These are phyloP conservation scores for Micromys minutus DNA, from an alignment of 2,113 vertebrate genomes.

Conservation along the genomic window DNA sequence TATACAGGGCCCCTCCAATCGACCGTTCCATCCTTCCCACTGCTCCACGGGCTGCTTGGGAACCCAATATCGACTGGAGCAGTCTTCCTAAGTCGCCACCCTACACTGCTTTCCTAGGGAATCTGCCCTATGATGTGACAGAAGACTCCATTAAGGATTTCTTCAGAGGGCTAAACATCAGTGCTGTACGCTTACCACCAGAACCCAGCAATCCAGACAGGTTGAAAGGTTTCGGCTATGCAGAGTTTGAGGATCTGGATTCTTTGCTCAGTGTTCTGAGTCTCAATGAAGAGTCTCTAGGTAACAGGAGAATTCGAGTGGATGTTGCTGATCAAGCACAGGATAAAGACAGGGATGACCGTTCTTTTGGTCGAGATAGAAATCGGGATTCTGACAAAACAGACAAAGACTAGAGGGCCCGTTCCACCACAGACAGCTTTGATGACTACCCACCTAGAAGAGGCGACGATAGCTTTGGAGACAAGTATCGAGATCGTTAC, in stretches of 20 bases:
- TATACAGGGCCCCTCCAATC: constrained; percentile 91
- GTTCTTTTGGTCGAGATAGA: constrained; percentile 91
- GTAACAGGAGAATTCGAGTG: constrained; percentile 97
- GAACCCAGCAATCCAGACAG: constrained; percentile 96
- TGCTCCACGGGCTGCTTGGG: constrained; percentile 94
- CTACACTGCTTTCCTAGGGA: constrained; percentile 97
- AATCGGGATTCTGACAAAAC: constrained; percentile 93
- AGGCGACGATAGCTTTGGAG: constrained; percentile 91
- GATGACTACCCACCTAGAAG: constrained; percentile 90
- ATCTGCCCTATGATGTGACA: constrained; percentile 95
- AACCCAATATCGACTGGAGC: constrained; percentile 93
- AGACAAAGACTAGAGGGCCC: constrained; percentile 95
- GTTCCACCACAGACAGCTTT: constrained; percentile 87
- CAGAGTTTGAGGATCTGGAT: constrained; percentile 97
- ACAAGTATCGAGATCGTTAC: constrained; percentile 92
- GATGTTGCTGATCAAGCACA: constrained; percentile 98
- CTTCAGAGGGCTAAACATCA: constrained; percentile 96
- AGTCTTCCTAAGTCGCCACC: constrained; percentile 94
- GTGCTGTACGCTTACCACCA: constrained; percentile 95
- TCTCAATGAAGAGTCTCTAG: constrained; percentile 97
- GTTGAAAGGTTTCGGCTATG: constrained; percentile 99
- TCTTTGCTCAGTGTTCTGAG: constrained; percentile 94
- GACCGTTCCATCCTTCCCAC: constrained; percentile 96
- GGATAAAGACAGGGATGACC: constrained; percentile 96
- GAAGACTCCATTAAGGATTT: constrained; percentile 98